A percentile compares a stretch with the other conserved stretches of the same genome.
Conservation (phyloP, 2,797 vertebrate species). For the Alectoris magna region DNA sequence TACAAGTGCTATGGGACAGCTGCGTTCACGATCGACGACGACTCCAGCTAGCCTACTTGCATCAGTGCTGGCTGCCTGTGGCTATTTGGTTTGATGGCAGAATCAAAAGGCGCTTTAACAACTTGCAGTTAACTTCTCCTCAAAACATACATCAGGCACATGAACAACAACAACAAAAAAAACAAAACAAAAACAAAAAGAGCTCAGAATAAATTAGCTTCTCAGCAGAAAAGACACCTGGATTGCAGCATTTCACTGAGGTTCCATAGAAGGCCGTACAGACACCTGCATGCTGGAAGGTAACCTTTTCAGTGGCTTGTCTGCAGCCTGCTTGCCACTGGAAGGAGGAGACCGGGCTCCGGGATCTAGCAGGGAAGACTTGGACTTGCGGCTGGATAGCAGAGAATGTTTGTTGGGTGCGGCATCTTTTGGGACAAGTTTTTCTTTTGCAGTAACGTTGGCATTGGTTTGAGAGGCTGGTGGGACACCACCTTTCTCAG, state of each 20-base stretch:
- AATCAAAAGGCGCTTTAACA: conserved; percentile 91
- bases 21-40: conserved; percentile 71
- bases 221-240: conserved; percentile 82
- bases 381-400: conserved; percentile 89
- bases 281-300: conserved; percentile 91
- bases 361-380: conserved; percentile 90
- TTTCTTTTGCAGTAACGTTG: conserved; percentile 77
- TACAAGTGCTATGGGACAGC: conserved; percentile 61
- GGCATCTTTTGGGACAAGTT: conserved; percentile 82
- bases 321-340: conserved; percentile 87
- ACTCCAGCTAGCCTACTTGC: conserved; percentile 78
- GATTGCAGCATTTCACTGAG: conserved; percentile 86
- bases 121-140: conserved; percentile 78
- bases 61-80: conserved; percentile 83
- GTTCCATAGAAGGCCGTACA: conserved; percentile 89
- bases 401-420: conserved; percentile 88
- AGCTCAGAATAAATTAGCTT: conserved; percentile 86
- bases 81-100: conserved; percentile 87
- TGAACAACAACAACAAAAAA: conserved; percentile 64
- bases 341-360: conserved; percentile 83
- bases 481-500: conserved; percentile 51
- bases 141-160: conserved; percentile 83
- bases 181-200: conserved; percentile 25
- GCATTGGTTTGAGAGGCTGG: conserved; percentile 61
- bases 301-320: conserved; percentile 89